Evolutionary conservation across 2,113 vertebrate genomes (phyloP).

Genomic region (Lophius piscatorius): DNA sequence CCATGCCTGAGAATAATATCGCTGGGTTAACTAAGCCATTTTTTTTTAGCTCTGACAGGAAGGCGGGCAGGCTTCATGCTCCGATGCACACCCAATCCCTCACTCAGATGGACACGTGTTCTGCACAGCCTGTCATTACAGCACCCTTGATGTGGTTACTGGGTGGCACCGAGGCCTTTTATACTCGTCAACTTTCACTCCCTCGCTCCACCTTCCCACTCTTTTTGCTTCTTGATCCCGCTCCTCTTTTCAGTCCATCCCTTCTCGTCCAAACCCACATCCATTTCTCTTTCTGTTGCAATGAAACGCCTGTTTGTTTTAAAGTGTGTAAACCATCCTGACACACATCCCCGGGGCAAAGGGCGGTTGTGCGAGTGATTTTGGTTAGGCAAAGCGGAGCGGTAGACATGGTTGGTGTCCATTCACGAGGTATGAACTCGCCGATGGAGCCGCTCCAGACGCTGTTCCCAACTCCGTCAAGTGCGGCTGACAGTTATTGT

Average conservation of each 20-base stretch:
- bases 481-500: slow-evolving; percentile 58
- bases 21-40: slow-evolving; percentile 51
- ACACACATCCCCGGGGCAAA: slow-evolving; percentile 53
- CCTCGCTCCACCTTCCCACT: slow-evolving; percentile 23
- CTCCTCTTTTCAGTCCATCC: slow-evolving; percentile 15
- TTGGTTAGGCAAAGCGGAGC: not conserved
- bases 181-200: slow-evolving; percentile 79
- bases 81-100: slow-evolving; percentile 39
- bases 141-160: slow-evolving; percentile 78
- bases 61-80: slow-evolving; percentile 17
- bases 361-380: slow-evolving; percentile 25
- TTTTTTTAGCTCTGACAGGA: slow-evolving; percentile 58
- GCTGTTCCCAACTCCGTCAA: slow-evolving; percentile 40
- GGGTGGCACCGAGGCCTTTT: slow-evolving; percentile 75
- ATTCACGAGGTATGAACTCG: slow-evolving; percentile 13
- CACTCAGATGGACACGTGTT: slow-evolving; percentile 57
- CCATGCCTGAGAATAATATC: slow-evolving; percentile 47
- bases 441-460: slow-evolving; percentile 30
- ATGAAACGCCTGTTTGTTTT: slow-evolving; percentile 68
- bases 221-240: slow-evolving; percentile 6
- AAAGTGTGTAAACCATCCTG: slow-evolving; percentile 58
- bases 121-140: slow-evolving; percentile 76
- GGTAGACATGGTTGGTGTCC: slow-evolving; percentile 28
- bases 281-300: slow-evolving; percentile 61
- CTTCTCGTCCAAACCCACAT: slow-evolving; percentile 61